Conservation (phyloP, 2,113 vertebrate species). For the Tragelaphus scriptus region DNA sequence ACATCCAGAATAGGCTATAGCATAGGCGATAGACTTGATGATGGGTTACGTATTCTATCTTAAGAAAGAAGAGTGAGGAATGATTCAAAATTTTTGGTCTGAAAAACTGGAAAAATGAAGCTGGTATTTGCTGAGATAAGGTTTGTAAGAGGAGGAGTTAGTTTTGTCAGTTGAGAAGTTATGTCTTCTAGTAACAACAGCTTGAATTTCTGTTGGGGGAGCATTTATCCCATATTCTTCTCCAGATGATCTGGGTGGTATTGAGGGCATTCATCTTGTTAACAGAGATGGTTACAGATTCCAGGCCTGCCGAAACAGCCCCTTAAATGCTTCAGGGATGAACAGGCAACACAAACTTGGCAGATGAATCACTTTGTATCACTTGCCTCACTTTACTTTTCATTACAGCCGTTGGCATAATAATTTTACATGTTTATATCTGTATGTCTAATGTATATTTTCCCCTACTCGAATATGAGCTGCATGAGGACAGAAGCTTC, state of each 20-base stretch:
- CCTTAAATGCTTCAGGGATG: not conserved
- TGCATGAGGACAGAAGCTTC: not conserved
- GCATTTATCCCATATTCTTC: not conserved
- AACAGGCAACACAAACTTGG: not conserved
- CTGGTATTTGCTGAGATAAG: not conserved
- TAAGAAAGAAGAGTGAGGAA: not conserved
- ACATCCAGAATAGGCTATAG: not conserved
- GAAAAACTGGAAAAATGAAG: not conserved
- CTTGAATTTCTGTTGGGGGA: not conserved
- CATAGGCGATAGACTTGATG: not conserved
- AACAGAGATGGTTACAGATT: not conserved
- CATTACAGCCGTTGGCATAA: not conserved
- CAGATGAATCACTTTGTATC: not conserved
- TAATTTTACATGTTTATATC: not conserved
- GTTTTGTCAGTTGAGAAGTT: not conserved
- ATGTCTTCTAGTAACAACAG: not conserved
- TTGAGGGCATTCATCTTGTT: not conserved
- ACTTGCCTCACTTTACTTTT: not conserved
- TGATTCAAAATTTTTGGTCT: not conserved
- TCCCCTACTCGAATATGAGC: not conserved
- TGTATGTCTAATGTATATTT: not conserved
- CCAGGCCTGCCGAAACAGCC: not conserved
- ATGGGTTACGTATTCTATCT: not conserved
- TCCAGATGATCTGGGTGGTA: not conserved
- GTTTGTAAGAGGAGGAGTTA: not conserved